Conservation (phyloP, 1,140 invertebrate genomes). For the Adelges cooleyi region DNA sequence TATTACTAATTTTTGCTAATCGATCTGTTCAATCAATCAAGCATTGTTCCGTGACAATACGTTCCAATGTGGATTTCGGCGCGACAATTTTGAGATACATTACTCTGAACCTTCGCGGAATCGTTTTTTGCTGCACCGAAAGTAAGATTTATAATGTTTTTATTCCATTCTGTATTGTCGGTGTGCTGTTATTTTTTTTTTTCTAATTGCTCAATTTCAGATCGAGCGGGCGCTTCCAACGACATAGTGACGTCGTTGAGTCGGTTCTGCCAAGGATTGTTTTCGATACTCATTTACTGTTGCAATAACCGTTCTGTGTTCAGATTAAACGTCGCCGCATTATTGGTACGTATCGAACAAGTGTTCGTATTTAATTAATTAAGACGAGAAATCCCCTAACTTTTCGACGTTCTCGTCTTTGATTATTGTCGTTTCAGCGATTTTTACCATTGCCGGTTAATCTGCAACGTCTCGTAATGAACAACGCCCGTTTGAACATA, state of each 20-base stretch:
- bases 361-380: no score
- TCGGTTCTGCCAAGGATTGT: not conserved
- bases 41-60: constrained; percentile 4
- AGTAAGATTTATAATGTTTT: constrained; percentile 25
- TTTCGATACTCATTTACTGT: constrained; percentile 14
- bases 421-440: constrained; percentile 2
- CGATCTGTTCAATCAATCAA: not conserved
- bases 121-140: not conserved
- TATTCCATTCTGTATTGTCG: no score
- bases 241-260: not conserved
- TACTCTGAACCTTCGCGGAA: not conserved
- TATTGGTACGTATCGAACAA: not conserved
- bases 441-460: not conserved
- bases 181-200: no score
- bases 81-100: constrained; percentile 8
- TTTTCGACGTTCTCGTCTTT: no score
- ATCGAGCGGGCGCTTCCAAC: not conserved
- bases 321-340: not conserved
- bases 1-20: no score
- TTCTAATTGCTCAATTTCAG: not conserved
- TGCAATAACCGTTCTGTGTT: constrained; percentile 6
- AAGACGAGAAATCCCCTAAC: no score
- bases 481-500: not conserved
- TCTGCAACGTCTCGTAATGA: not conserved
- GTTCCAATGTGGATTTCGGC: not conserved